Evolutionary conservation across 2,113 vertebrate genomes (phyloP).

Genomic region (Zonotrichia leucophrys): DNA sequence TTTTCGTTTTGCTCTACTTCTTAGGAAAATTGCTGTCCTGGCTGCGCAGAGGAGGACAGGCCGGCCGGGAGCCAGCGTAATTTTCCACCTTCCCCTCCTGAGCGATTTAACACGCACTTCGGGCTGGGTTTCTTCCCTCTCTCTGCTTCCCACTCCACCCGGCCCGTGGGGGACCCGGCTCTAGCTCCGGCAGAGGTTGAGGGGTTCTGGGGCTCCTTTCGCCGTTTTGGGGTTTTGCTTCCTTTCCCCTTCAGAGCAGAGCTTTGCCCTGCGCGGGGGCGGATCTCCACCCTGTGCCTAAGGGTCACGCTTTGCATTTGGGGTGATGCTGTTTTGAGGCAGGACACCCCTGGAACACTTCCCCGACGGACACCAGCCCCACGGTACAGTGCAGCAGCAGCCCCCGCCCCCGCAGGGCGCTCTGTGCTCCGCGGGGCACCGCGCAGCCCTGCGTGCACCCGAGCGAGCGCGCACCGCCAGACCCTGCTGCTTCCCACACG

Average conservation of each 20-base stretch:
- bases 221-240: background rate
- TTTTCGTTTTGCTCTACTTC: conserved; percentile 25
- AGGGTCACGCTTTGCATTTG: background rate
- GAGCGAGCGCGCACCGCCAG: background rate
- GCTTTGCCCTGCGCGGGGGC: background rate
- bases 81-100: conserved; percentile 58
- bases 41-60: background rate
- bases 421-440: background rate
- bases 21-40: conserved; percentile 43
- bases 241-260: background rate
- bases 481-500: background rate
- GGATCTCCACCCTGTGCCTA: background rate
- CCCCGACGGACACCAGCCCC: background rate
- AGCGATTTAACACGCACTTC: conserved; percentile 37
- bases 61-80: conserved; percentile 23
- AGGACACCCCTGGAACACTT: background rate
- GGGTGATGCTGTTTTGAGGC: background rate
- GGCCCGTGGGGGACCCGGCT: background rate
- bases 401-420: fast-evolving
- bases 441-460: background rate
- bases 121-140: background rate
- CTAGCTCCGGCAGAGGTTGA: background rate
- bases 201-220: background rate
- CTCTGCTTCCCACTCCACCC: background rate
- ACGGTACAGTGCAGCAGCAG: background rate